Evolutionary conservation across 92 coral and sea anemone species (phyloP).

Genomic region (Heliopora coerulea): DNA sequence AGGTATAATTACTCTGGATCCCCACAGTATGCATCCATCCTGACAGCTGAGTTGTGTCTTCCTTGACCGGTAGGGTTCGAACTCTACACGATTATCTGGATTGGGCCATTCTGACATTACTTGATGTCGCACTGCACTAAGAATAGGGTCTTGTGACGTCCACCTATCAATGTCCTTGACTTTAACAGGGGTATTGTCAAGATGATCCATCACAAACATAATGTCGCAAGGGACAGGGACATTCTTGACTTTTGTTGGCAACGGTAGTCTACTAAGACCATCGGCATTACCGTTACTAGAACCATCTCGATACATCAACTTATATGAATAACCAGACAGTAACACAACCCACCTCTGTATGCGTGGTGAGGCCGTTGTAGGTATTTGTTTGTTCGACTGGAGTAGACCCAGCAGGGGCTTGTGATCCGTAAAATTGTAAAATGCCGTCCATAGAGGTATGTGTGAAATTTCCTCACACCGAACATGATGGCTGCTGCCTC

Average conservation of each 20-base stretch:
- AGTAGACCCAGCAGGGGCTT: conserved; percentile 45
- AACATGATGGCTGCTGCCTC: conserved; percentile 43
- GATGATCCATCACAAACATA: conserved; percentile 52
- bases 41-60: conserved; percentile 46
- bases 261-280: conserved; percentile 56
- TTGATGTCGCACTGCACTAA: conserved; percentile 48
- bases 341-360: conserved; percentile 47
- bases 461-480: conserved; percentile 44
- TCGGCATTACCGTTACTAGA: conserved; percentile 57
- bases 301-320: conserved; percentile 48
- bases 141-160: conserved; percentile 53
- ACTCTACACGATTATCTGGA: conserved; percentile 13
- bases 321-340: conserved; percentile 53
- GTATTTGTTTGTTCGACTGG: conserved; percentile 24
- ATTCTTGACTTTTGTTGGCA: conserved; percentile 41
- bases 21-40: conserved; percentile 56
- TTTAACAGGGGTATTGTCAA: conserved; percentile 53
- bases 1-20: conserved; percentile 51
- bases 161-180: conserved; percentile 50
- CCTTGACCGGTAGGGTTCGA: conserved; percentile 37
- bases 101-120: conserved; percentile 58
- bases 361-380: conserved; percentile 34
- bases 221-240: conserved; percentile 57
- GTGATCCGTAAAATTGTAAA: conserved; percentile 46
- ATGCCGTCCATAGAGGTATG: conserved; percentile 43